Percentiles rank a stretch among this genome's conserved stretches.
Evolutionary conservation across 2,888 invertebrate genomes (phyloP).

Genomic region (Octonoba sinensis): DNA sequence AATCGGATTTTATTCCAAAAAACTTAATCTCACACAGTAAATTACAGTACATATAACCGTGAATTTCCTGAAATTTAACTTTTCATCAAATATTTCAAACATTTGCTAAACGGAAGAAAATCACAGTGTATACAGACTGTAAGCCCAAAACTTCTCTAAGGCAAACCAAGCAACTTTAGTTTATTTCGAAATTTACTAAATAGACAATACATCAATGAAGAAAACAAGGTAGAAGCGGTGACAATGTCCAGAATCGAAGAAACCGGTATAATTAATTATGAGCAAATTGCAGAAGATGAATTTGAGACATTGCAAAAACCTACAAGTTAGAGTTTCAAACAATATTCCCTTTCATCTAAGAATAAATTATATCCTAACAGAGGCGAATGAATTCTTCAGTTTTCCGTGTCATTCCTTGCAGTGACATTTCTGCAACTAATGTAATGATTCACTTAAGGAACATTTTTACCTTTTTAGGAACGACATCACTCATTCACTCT

Average conservation of each 20-base stretch:
- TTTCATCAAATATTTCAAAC: neutral
- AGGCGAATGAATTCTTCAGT: no score
- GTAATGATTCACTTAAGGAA: no score
- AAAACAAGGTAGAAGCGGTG: neutral
- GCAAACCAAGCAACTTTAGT: neutral
- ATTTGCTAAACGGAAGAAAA: neutral
- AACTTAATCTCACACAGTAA: conserved; percentile 2
- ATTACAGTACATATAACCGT: conserved; percentile 2
- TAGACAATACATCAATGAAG: neutral
- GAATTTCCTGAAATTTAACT: neutral
- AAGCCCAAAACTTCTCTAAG: neutral
- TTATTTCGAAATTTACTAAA: neutral
- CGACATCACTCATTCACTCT: no score
- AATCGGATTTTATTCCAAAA: conserved; percentile 3
- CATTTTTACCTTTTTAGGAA: no score
- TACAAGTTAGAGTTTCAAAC: conserved; percentile 2
- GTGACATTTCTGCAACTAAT: no score
- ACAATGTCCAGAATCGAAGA: no score
- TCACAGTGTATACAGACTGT: neutral
- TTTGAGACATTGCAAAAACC: neutral
- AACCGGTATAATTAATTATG: neutral
- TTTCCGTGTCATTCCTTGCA: no score
- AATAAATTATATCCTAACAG: conserved; percentile 8
- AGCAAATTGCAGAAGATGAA: neutral
- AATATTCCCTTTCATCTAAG: neutral